phyloP scores from a whole-genome alignment of 1,140 invertebrate genomes.

The Myzus persicae region DNA sequence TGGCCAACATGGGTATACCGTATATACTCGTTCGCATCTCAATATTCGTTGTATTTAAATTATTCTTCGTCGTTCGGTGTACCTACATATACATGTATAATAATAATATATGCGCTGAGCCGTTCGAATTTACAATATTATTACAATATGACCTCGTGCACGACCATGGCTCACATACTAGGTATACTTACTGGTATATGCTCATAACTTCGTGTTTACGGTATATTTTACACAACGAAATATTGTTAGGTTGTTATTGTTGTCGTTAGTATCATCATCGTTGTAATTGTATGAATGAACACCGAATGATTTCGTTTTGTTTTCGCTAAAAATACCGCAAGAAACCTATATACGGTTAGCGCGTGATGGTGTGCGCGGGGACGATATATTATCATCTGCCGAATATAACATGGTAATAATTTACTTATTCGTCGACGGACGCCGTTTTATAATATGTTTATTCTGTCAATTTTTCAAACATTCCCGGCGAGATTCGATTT shows the following conservation, averaged over 20 bases:
- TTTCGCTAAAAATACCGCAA: not conserved
- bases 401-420: constrained; percentile 12
- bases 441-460: not conserved
- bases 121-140: not conserved
- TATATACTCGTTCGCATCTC: not conserved
- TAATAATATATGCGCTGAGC: not conserved
- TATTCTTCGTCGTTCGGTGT: not conserved
- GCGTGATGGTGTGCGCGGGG: not conserved
- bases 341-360: not conserved
- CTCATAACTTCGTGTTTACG: not conserved
- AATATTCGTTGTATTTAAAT: constrained; percentile 1
- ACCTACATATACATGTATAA: not conserved
- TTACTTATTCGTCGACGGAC: not conserved
- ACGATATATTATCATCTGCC: not conserved
- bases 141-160: not conserved
- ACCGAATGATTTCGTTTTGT: not conserved
- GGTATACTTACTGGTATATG: not conserved
- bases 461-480: not conserved
- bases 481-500: constrained; percentile 21
- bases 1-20: no score
- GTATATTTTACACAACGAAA: not conserved
- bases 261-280: not conserved
- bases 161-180: not conserved
- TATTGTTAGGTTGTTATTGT: not conserved
- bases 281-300: not conserved